Base-by-base conservation (phyloP, 2,797 vertebrate genomes). In the Cetoscarus ocellatus region DNA sequence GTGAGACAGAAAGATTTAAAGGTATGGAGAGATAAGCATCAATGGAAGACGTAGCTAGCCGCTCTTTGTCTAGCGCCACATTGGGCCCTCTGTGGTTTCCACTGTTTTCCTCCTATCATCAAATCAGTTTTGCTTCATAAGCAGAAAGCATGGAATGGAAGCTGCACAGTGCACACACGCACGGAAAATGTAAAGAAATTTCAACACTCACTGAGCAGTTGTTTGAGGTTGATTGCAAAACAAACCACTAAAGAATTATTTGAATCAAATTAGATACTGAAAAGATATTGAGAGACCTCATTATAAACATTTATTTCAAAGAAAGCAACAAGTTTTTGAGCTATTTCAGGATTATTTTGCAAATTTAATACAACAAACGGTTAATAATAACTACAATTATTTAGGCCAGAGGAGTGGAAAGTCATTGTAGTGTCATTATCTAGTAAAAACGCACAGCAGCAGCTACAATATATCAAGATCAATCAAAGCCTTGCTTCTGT, bases 21-120 rank as follows among this genome's bases (percentile, higher is more conserved):
- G 59, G 84, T 77, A 87, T 27, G 80, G 55, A 50, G 64, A 90
- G 94, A 95, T 95, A 94, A 93, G 86, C 86, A 94, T 95, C 94
- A 91, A 85, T 91, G 91, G 91, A 85, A 90, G 91, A 87, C 48
- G n/a, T 36, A 83, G 73, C 59, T 86, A 88, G 81, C 79, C 51
- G 67, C 76, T 82, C 80, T 89, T 80, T 90, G 87, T 91, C 86
- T 89, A 81, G 70, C n/a, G 72, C 79, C 77, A 83, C 71, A 91
- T 87, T 82, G 91, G 89, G 88, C 79, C 83, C 83, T 82, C 75
- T 94, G 95, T 93, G 93, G 93, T 92, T 93, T 93, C 65, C 78
- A 88, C 73, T 86, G 71, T 86, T 92, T 91, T 86, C 85, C 86
- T 91, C 71, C 85, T 77, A 86, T 90, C 89, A 86, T 93, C 91